Evolutionary conservation across 2,797 vertebrate genomes (phyloP).

Genomic region (Anableps anableps): DNA sequence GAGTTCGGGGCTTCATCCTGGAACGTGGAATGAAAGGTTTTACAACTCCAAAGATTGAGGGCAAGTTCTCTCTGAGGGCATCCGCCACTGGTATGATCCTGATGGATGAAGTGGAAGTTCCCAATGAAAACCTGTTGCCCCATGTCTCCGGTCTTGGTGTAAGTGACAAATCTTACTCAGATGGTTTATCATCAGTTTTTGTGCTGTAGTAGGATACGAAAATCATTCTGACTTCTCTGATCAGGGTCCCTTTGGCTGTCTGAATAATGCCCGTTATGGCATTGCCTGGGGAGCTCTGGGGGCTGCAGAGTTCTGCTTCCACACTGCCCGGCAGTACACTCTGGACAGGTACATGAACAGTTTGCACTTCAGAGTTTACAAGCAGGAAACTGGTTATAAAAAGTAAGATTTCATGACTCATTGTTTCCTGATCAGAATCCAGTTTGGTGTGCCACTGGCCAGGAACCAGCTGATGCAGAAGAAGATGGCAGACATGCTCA

Average conservation of each 20-base stretch:
- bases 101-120: slow-evolving; percentile 89
- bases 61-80: slow-evolving; percentile 90
- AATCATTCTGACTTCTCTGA: slow-evolving; percentile 8
- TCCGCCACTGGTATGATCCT: slow-evolving; percentile 91
- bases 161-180: slow-evolving; percentile 38
- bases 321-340: slow-evolving; percentile 86
- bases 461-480: slow-evolving; percentile 93
- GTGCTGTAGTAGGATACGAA: neutral
- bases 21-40: slow-evolving; percentile 89
- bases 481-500: slow-evolving; percentile 94
- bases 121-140: slow-evolving; percentile 88
- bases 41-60: slow-evolving; percentile 89
- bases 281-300: slow-evolving; percentile 93
- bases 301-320: slow-evolving; percentile 91
- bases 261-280: slow-evolving; percentile 92
- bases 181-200: neutral
- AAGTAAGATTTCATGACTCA: neutral
- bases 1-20: slow-evolving; percentile 89
- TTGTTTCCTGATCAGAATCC: slow-evolving; percentile 73
- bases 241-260: slow-evolving; percentile 92
- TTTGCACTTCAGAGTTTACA: neutral
- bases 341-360: slow-evolving; percentile 84
- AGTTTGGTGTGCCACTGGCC: slow-evolving; percentile 89
- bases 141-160: slow-evolving; percentile 83
- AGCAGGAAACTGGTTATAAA: neutral